Evolutionary conservation across 2,888 invertebrate genomes (phyloP).

Genomic region (Pyrgus malvae): DNA sequence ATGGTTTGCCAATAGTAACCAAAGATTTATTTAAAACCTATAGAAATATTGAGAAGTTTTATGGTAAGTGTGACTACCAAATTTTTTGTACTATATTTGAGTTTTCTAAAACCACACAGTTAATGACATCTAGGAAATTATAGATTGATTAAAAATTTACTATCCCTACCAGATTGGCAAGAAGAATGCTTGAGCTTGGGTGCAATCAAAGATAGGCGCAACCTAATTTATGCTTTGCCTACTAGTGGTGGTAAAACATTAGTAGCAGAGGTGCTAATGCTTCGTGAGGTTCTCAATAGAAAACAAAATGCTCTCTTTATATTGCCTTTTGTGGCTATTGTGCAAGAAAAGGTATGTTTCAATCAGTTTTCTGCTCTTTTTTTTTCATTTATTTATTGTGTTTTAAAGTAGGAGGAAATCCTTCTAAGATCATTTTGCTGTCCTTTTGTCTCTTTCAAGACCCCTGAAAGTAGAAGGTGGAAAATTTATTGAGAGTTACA

Average conservation of each 20-base stretch:
- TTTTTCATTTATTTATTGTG: not conserved
- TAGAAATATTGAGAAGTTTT: slow-evolving; percentile 90
- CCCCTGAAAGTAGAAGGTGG: too few relatives aligned
- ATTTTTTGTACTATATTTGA: too few relatives aligned
- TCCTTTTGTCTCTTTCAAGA: too few relatives aligned
- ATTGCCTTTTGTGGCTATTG: slow-evolving; percentile 97
- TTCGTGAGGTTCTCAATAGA: slow-evolving; percentile 90
- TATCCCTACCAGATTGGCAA: slow-evolving; percentile 98
- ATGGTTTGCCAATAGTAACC: slow-evolving; percentile 88
- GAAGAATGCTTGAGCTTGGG: slow-evolving; percentile 92
- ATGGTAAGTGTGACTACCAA: slow-evolving; percentile 85
- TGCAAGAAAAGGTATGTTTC: slow-evolving; percentile 94
- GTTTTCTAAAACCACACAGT: too few relatives aligned
- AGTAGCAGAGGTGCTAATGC: slow-evolving; percentile 96
- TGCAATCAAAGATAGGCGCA: slow-evolving; percentile 87
- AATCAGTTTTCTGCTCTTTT: not conserved
- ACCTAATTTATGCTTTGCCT: slow-evolving; percentile 95
- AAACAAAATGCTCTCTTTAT: slow-evolving; percentile 93
- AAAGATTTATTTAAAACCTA: slow-evolving; percentile 86
- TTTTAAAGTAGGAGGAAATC: too few relatives aligned
- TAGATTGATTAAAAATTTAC: too few relatives aligned
- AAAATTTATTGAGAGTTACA: too few relatives aligned
- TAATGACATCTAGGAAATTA: too few relatives aligned
- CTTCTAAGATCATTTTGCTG: too few relatives aligned
- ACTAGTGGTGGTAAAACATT: slow-evolving; percentile 99